phyloP scores from a whole-genome alignment of 2,797 vertebrate species.

The Antrozous pallidus region DNA sequence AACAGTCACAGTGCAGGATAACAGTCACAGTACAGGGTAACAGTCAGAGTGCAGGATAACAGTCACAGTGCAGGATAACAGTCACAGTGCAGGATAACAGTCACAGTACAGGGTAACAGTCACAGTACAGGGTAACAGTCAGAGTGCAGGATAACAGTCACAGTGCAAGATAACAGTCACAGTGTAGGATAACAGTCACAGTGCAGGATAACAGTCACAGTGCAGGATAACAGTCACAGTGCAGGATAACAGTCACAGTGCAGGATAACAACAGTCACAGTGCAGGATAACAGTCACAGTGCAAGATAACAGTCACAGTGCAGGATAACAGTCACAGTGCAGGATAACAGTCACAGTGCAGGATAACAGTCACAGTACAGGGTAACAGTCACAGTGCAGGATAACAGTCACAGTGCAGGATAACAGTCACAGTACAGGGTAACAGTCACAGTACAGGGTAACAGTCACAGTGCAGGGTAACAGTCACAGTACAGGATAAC shows the following conservation, averaged over 20 bases:
- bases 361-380: not conserved
- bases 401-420: not conserved
- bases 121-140: not conserved
- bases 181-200: not conserved
- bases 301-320: not conserved
- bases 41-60: no score
- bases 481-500: not conserved
- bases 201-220: not conserved
- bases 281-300: not conserved
- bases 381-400: not conserved
- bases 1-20: not conserved
- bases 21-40: not conserved
- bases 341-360: not conserved
- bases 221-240: not conserved
- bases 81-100: not conserved
- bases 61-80: not conserved
- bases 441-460: not conserved
- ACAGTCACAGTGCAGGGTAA: no score
- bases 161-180: not conserved
- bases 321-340: not conserved
- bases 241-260: not conserved
- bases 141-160: not conserved
- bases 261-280: no score
- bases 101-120: not conserved
- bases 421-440: not conserved